phyloP scores from a whole-genome alignment of 2,797 vertebrate genomes.

The Vespertilio murinus region DNA sequence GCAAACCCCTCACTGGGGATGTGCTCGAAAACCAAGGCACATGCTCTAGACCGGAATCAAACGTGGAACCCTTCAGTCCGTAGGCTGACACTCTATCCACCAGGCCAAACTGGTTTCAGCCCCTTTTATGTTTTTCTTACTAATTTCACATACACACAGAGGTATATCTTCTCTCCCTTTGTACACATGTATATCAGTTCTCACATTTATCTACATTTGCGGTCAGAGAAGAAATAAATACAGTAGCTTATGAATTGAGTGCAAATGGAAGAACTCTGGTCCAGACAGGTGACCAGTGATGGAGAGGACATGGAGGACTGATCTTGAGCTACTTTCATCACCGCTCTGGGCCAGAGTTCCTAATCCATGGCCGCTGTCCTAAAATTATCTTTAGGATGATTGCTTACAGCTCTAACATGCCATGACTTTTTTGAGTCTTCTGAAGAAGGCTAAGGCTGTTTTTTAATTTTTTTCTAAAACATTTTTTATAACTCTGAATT shows the following conservation, averaged over 20 bases:
- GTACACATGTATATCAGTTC: neutral
- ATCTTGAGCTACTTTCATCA: neutral
- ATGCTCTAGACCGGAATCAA: too few relatives aligned
- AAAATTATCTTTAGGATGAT: constrained; percentile 2
- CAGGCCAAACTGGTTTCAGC: too few relatives aligned
- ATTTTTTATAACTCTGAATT: constrained; percentile 23
- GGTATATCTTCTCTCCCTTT: neutral
- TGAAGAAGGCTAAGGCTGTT: constrained; percentile 54
- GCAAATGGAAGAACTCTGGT: neutral
- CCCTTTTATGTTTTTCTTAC: neutral
- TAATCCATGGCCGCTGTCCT: neutral
- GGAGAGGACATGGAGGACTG: neutral
- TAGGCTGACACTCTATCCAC: too few relatives aligned
- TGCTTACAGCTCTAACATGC: neutral
- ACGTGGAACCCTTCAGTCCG: too few relatives aligned
- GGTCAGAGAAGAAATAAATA: constrained; percentile 54
- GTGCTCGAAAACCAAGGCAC: too few relatives aligned
- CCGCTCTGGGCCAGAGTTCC: neutral
- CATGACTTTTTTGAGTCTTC: constrained; percentile 44
- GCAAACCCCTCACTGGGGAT: too few relatives aligned
- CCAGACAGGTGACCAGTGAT: neutral
- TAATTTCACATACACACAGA: neutral
- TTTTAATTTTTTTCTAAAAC: constrained; percentile 60
- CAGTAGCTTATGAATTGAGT: constrained; percentile 37
- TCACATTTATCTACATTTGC: constrained; percentile 24